Conservation (phyloP, 2,797 vertebrate species). For the Pteronotus mesoamericanus region DNA sequence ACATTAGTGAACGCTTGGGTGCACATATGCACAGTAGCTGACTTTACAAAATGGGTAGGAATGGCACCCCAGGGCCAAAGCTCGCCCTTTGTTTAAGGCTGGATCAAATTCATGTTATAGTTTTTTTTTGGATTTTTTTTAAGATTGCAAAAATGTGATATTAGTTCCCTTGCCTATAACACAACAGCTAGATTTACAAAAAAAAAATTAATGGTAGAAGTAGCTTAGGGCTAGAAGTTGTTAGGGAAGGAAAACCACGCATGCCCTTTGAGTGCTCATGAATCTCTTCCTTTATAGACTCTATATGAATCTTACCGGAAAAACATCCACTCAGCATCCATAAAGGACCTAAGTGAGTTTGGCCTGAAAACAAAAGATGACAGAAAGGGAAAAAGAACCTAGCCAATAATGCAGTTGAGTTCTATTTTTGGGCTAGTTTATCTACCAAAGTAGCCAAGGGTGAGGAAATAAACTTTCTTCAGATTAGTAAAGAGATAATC, state of each 20-base stretch:
- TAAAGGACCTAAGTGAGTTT: neutral
- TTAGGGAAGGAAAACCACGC: neutral
- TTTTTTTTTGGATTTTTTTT: no score
- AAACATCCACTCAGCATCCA: neutral
- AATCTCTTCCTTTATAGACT: neutral
- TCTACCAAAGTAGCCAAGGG: neutral
- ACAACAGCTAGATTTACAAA: constrained; percentile 11
- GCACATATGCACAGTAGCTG: neutral
- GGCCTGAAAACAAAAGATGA: neutral
- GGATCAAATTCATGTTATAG: neutral
- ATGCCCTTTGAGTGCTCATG: neutral
- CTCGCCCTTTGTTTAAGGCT: constrained; percentile 45
- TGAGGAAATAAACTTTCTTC: neutral
- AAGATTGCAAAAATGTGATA: constrained; percentile 15
- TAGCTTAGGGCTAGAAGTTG: neutral
- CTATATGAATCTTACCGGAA: neutral
- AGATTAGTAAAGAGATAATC: neutral
- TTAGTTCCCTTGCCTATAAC: neutral
- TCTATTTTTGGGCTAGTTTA: neutral
- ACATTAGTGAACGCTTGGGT: neutral
- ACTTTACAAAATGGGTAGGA: constrained; percentile 51
- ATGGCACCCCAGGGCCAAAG: neutral
- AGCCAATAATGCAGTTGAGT: neutral
- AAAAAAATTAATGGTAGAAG: constrained; percentile 28
- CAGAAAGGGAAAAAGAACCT: neutral